These are phyloP conservation scores for Sycophaga agraensis DNA, from an alignment of 1,140 invertebrate species.

Conservation along the genomic window DNA sequence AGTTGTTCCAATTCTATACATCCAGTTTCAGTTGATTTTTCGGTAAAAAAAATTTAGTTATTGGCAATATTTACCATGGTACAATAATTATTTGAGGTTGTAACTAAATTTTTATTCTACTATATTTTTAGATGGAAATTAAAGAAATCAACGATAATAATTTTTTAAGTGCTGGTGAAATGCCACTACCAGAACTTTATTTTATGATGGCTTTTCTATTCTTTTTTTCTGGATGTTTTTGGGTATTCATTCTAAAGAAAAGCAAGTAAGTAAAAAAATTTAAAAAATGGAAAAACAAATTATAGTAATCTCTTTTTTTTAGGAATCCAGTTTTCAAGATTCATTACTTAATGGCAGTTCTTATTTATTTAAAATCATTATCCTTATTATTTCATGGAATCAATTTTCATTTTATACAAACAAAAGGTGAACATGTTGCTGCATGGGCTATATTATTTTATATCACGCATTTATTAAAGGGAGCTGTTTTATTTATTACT, in stretches of 20 bases:
- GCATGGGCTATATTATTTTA: constrained; percentile 98
- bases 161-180: constrained; percentile 95
- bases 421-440: constrained; percentile 90
- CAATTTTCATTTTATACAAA: constrained; percentile 95
- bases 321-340: constrained; percentile 91
- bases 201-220: constrained; percentile 90
- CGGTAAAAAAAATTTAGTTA: constrained; percentile 57
- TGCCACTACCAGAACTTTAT: constrained; percentile 91
- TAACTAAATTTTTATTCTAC: not conserved
- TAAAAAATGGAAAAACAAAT: not conserved
- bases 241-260: constrained; percentile 86
- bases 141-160: constrained; percentile 83
- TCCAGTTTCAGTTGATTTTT: constrained; percentile 63
- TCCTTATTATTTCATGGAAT: constrained; percentile 94
- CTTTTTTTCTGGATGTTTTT: constrained; percentile 85
- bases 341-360: constrained; percentile 93
- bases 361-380: constrained; percentile 90
- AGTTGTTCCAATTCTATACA: constrained; percentile 80
- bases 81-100: not conserved
- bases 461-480: constrained; percentile 94
- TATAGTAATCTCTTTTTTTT: constrained; percentile 36
- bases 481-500: constrained; percentile 93
- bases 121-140: constrained; percentile 73
- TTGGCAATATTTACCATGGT: no score
- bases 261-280: constrained; percentile 83